A percentile compares a stretch with the other conserved stretches of the same genome.
phyloP scores from a whole-genome alignment of 2,797 vertebrate genomes.

The Buphagus erythrorhynchus region DNA sequence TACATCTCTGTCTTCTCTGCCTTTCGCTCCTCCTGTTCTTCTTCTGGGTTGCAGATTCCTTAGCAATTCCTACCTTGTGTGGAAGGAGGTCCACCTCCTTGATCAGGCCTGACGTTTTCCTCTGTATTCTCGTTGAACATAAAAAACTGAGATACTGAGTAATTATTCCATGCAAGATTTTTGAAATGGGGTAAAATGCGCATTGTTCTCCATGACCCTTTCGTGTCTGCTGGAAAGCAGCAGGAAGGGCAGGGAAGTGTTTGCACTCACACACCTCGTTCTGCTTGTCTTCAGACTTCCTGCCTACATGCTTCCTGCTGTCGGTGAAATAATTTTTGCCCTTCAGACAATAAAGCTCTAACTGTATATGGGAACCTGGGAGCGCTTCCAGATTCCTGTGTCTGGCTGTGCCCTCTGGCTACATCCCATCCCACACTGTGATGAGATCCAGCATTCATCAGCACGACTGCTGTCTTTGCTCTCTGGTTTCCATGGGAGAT shows the following conservation, averaged over 20 bases:
- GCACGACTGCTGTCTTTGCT: neutral
- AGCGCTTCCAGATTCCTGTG: constrained; percentile 35
- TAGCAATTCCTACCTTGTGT: accelerated
- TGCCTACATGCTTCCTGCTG: constrained; percentile 35
- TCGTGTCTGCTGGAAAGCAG: neutral
- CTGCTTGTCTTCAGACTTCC: constrained; percentile 47
- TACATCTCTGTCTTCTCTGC: neutral
- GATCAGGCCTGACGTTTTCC: neutral
- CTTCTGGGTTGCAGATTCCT: neutral
- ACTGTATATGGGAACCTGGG: neutral
- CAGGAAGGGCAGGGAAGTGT: constrained; percentile 41
- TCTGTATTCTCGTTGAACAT: neutral
- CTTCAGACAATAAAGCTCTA: constrained; percentile 31
- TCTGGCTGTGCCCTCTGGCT: constrained; percentile 19
- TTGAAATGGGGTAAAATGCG: neutral
- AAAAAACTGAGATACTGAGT: neutral
- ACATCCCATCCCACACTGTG: neutral
- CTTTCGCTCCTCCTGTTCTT: neutral
- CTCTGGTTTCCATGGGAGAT: neutral
- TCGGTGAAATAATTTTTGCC: constrained; percentile 3
- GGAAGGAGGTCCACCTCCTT: neutral
- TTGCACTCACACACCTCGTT: neutral
- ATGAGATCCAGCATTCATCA: neutral
- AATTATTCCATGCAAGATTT: neutral
- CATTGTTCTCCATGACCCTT: neutral